Evolutionary conservation across 2,797 vertebrate species (phyloP), one percentile per base, ranked within the genome.

Genomic region (Oreochromis grahami): DNA sequence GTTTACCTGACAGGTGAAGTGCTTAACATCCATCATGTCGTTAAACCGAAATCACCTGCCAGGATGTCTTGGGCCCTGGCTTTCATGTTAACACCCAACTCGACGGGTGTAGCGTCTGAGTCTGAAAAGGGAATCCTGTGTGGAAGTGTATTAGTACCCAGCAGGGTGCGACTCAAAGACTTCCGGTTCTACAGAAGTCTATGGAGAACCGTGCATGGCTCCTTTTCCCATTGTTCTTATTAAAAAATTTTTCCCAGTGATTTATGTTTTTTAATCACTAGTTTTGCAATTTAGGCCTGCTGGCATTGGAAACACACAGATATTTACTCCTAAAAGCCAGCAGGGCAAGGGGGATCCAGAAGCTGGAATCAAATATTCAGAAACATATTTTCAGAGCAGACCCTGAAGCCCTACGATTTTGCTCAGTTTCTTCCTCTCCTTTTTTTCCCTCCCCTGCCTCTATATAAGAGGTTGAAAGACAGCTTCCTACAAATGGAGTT

Each of bases 1-100:
- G 91, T 94, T 86, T 70, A 76, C 24, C 76, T 74, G 70, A n/a
- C 11, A 19, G 70, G 17, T n/a, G n/a, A 50, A 74, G 2, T 32
- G 7, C 24, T 19, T 26, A 19, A 48, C 68, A 72, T 72, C 24
- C 5, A 48, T 72, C 24, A 72, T 48, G 43, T 72, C 3, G 1
- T 72, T 48, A 32, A 48, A 50, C 26, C 0, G 15, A 32, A 74
- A 74, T 74, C 15, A 34, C 26, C 26, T n/a, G 26, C 45, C 43
- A 43, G 15, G 17, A 50, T 0, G 15, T 29, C 1, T 72, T 3
- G 68, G 24, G 24, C 48, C 17, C 41, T 48, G 68, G 24, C 24
- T 29, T 72, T 72, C 24, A 12, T 50, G 26, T 32, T 60, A 74
- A 74, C 43, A 74, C 6, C 6, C 26, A n/a, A 7, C 43, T 74